Base-by-base conservation (phyloP, 2,888 invertebrate species). In the Lycaena phlaeas region DNA sequence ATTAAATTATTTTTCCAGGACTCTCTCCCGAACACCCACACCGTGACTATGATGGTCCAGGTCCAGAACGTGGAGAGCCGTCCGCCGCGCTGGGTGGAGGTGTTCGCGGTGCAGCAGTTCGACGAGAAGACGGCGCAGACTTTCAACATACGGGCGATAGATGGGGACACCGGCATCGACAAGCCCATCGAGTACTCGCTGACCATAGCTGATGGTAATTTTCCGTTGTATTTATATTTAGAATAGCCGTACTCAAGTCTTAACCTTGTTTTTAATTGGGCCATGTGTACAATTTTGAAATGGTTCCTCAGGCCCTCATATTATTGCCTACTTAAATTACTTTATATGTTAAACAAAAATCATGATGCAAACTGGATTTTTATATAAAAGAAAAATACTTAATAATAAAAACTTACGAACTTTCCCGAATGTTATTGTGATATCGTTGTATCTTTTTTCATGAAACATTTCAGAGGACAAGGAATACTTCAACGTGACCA, bases 81-180 rank as follows among this genome's bases (percentile, higher is more conserved):
- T n/a, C 73, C 79, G 0, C 90, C 90, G 3, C 69, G 76, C n/a
- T 90, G 89, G 89, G 66, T 79, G 11, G 77, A 77, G 51, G 82
- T 86, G 44, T 86, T 87, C 44, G 78, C 87, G 0, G 85, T 87
- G 2, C 76, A 85, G 52, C 82, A 82, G 56, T 87, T 89, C 45
- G 57, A 81, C 7, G 89, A 90, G 68, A 87, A 89, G 54, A 64
- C 68, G 0, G 14, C 40, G 1, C 68, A 64, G 49, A 49, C 50
- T 11, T 87, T 88, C 56, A 52, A 52, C 2, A 78, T 89, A 1
- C 56, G 62, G 14, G 90, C 90, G 3, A 81, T 86, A 12, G 90
- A 90, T 54, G 90, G 89, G 1, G 90, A 90, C 61, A 84, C 86
- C 1, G 86, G 85, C 15, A 81, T 90, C 39, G 68, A 87, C 51